A percentile compares a stretch with the other conserved stretches of the same genome.
Evolutionary conservation across 2,888 invertebrate genomes (phyloP).

Genomic region (Aporophyla lueneburgensis): DNA sequence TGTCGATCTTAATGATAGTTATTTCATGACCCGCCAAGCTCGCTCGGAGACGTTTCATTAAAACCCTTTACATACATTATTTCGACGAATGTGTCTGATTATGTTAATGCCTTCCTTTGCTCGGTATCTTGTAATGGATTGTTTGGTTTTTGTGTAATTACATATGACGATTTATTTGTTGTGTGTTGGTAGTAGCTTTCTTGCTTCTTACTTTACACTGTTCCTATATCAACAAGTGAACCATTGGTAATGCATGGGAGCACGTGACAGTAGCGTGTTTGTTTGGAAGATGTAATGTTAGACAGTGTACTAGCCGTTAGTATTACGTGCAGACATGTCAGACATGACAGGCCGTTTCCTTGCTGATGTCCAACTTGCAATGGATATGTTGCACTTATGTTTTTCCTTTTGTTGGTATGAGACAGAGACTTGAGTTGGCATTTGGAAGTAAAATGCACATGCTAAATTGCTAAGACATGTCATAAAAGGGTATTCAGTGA

Average conservation of each 20-base stretch:
- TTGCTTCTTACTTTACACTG: neutral
- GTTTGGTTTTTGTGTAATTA: slow-evolving; percentile 75
- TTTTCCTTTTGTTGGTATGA: slow-evolving; percentile 28
- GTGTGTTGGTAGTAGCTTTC: neutral
- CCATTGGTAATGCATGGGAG: slow-evolving; percentile 5
- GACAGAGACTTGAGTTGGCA: slow-evolving; percentile 7
- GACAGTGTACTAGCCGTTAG: slow-evolving; percentile 17
- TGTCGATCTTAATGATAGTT: slow-evolving; percentile 90
- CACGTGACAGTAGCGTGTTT: slow-evolving; percentile 24
- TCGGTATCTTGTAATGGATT: slow-evolving; percentile 85
- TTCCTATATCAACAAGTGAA: slow-evolving; percentile 48
- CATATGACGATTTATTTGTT: slow-evolving; percentile 64
- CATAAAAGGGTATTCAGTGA: slow-evolving; percentile 1
- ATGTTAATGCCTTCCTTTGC: slow-evolving; percentile 85
- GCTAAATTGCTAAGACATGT: slow-evolving; percentile 2
- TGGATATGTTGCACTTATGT: slow-evolving; percentile 33
- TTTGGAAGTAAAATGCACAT: slow-evolving; percentile 1
- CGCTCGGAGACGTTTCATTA: slow-evolving; percentile 89
- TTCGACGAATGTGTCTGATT: slow-evolving; percentile 88
- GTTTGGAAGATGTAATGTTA: slow-evolving; percentile 20
- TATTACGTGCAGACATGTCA: slow-evolving; percentile 34
- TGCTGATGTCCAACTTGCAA: slow-evolving; percentile 35
- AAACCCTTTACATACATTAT: slow-evolving; percentile 89
- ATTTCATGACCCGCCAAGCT: slow-evolving; percentile 89
- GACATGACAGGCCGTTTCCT: slow-evolving; percentile 42